These are phyloP conservation scores for Rhea pennata DNA, from an alignment of 2,113 vertebrate species.

Conservation along the genomic window DNA sequence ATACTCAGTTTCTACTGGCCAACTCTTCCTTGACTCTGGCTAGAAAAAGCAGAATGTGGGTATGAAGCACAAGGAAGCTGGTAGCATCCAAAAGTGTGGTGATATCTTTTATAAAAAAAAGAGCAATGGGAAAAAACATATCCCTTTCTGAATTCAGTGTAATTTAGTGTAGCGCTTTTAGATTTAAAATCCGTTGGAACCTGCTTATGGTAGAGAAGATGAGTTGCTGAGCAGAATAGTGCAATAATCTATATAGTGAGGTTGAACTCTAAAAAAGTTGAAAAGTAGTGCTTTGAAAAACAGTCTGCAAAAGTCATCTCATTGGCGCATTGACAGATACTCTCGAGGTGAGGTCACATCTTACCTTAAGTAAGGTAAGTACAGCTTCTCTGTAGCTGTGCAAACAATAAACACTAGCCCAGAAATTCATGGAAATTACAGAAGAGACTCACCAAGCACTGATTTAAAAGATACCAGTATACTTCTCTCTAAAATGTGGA, in stretches of 20 bases:
- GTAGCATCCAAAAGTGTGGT: not conserved
- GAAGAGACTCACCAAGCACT: not conserved
- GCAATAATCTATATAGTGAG: not conserved
- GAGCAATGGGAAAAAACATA: rapidly evolving
- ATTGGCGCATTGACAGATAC: not conserved
- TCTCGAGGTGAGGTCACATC: not conserved
- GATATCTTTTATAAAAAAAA: not conserved
- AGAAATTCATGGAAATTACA: not conserved
- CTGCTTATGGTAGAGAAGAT: not conserved
- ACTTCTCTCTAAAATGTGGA: not conserved
- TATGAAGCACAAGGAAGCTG: not conserved
- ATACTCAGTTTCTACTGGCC: not conserved
- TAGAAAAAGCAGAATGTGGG: not conserved
- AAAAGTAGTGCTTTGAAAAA: not conserved
- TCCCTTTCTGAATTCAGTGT: not conserved
- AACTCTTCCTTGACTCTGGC: not conserved
- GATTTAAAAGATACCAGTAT: not conserved
- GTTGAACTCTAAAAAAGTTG: not conserved
- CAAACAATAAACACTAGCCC: not conserved
- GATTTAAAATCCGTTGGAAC: not conserved
- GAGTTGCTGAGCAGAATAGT: not conserved
- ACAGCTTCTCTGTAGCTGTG: not conserved
- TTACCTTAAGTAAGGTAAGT: not conserved
- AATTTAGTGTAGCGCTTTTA: not conserved
- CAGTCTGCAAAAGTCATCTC: not conserved